Evolutionary conservation across 2,113 vertebrate genomes (phyloP), one percentile per base, ranked within the genome.

Genomic region (Bambusicola thoracicus): DNA sequence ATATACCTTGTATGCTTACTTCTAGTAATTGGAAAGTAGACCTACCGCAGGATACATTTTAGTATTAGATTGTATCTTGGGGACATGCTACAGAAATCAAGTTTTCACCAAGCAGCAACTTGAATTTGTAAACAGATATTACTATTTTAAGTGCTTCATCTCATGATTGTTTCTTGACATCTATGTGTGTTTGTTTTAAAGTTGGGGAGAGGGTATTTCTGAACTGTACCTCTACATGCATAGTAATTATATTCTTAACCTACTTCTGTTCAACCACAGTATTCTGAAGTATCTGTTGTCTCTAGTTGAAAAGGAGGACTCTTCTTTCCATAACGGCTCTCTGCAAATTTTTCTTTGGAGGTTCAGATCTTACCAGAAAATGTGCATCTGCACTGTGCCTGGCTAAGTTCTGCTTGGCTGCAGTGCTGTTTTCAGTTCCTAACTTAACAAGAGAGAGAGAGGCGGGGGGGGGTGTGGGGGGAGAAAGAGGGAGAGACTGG

Each of bases 1-100:
- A 99, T 98, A 98, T 98, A 97, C 97, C 96, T 97, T 97, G 94
- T 98, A 97, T 97, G 97, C 98, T 97, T 97, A 87, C 97, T 98
- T 97, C 97, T 97, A 98, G 97, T 98, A 98, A 98, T 97, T 98
- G 97, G 96, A 98, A 97, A 96, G 95, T 94, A 96, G 97, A 98
- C 97, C 97, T 97, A 98, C 97, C 97, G 96, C 97, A 97, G 97
- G 93, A 96, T 95, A 92, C 87, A 34, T 96, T 97, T 97, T 96
- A 97, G 92, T 93, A 94, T 97, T 96, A 97, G 97, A 97, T 97
- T 97, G 95, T 98, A 97, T 98, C 96, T 98, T 96, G 91, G 97
- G 95, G 97, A 97, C 97, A 96, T 96, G 87, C 91, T 97, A 66
- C 90, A 97, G 95, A 97, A 98, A 97, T 97, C 90, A 96, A 92